Evolutionary conservation across 2,797 vertebrate genomes (phyloP).

Genomic region (Amazona finschi): DNA sequence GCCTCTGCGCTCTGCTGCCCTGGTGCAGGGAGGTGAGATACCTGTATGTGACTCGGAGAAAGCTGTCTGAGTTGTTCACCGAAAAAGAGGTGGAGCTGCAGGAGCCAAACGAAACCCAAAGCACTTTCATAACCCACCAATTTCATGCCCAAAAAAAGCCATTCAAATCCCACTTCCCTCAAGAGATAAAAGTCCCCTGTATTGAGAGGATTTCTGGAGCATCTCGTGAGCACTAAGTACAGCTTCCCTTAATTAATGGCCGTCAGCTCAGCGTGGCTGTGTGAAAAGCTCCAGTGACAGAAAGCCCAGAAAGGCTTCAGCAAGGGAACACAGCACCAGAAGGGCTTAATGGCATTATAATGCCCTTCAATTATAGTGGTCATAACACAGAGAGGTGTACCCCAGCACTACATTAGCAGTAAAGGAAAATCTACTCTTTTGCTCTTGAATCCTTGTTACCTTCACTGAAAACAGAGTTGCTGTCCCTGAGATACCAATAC

Average conservation of each 20-base stretch:
- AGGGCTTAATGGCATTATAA: slow-evolving; percentile 52
- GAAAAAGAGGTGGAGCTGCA: background rate
- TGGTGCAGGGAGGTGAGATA: background rate
- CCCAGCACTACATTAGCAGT: background rate
- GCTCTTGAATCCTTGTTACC: background rate
- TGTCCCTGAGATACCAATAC: background rate
- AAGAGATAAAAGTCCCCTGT: slow-evolving; percentile 11
- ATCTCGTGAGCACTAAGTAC: background rate
- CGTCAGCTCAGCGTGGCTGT: background rate
- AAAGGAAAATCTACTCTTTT: background rate
- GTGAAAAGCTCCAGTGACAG: slow-evolving; percentile 28
- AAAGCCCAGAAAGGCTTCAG: slow-evolving; percentile 26
- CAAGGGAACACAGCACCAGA: background rate
- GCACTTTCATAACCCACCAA: background rate
- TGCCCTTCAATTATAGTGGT: background rate
- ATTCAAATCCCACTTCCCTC: background rate
- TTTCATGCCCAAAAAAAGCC: background rate
- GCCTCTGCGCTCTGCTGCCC: slow-evolving; percentile 2
- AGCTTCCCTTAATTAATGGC: slow-evolving; percentile 20
- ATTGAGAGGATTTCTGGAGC: background rate
- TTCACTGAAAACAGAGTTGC: background rate
- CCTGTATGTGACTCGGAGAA: background rate
- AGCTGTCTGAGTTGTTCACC: background rate
- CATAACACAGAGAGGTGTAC: background rate
- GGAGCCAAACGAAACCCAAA: background rate